phyloP scores from a whole-genome alignment of 2,113 vertebrate species.

The Aptenodytes forsteri region DNA sequence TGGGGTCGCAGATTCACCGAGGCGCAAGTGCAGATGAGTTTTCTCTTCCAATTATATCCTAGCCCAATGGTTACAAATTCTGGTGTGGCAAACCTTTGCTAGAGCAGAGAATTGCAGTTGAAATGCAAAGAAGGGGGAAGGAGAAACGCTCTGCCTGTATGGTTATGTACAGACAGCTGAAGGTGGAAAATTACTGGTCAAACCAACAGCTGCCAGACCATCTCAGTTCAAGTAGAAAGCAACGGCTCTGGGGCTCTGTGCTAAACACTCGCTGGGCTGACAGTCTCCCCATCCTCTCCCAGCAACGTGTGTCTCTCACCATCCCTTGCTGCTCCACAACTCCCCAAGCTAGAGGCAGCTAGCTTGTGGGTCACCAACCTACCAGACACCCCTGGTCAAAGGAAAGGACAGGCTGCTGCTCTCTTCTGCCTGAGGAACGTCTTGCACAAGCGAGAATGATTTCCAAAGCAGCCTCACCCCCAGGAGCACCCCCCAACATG shows the following conservation, averaged over 20 bases:
- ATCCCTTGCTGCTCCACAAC: neutral
- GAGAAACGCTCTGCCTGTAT: neutral
- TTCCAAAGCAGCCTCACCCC: neutral
- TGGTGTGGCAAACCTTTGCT: neutral
- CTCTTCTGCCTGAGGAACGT: neutral
- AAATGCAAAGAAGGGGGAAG: neutral
- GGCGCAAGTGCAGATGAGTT: neutral
- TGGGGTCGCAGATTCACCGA: neutral
- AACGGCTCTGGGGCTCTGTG: neutral
- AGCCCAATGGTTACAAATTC: neutral
- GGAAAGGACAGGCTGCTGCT: neutral
- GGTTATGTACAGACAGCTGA: neutral
- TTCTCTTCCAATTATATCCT: constrained; percentile 18
- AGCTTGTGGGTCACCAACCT: neutral
- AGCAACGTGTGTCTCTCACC: neutral
- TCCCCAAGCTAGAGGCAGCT: neutral
- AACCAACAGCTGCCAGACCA: neutral
- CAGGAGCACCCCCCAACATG: neutral
- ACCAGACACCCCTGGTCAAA: neutral
- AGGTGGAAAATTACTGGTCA: neutral
- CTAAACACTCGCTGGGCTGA: neutral
- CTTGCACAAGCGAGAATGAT: neutral
- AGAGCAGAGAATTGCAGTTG: neutral
- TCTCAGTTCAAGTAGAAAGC: neutral
- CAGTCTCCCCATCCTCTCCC: neutral